Percentiles rank a stretch among this genome's conserved stretches.
Conservation (phyloP, 2,888 invertebrate species). For the Brachyopa scutellaris region DNA sequence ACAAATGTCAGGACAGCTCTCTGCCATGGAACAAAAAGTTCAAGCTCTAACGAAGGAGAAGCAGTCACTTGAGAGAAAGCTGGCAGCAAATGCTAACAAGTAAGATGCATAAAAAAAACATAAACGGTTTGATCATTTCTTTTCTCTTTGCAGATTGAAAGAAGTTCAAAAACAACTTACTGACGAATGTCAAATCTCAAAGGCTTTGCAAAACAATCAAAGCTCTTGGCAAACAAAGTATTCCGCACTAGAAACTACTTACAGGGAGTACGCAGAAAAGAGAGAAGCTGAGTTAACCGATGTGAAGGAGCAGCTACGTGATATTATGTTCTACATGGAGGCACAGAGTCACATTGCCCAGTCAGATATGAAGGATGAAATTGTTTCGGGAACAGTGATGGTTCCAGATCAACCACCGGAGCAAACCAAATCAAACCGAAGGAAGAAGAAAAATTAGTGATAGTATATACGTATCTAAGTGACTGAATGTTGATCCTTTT, state of each 20-base stretch:
- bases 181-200: constrained; percentile 93
- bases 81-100: constrained; percentile 85
- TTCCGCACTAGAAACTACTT: constrained; percentile 83
- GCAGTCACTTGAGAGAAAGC: constrained; percentile 87
- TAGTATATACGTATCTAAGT: not conserved
- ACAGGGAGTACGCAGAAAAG: constrained; percentile 84
- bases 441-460: constrained; percentile 77
- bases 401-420: constrained; percentile 77
- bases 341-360: constrained; percentile 85
- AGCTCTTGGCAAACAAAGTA: constrained; percentile 87
- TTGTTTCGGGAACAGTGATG: constrained; percentile 79
- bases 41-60: constrained; percentile 85
- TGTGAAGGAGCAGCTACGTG: constrained; percentile 95
- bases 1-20: constrained; percentile 83
- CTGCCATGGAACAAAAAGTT: constrained; percentile 83
- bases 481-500: constrained; percentile 21
- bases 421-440: constrained; percentile 76
- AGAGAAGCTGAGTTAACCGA: constrained; percentile 88
- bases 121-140: not conserved
- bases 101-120: no score
- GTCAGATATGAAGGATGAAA: constrained; percentile 79
- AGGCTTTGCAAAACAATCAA: constrained; percentile 89
- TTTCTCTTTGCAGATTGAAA: constrained; percentile 83
- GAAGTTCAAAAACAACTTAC: constrained; percentile 87
- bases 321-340: constrained; percentile 98